Percentiles rank a stretch among this genome's conserved stretches.
Evolutionary conservation across 2,888 invertebrate genomes (phyloP).

Genomic region (Prionchulus punctatus): DNA sequence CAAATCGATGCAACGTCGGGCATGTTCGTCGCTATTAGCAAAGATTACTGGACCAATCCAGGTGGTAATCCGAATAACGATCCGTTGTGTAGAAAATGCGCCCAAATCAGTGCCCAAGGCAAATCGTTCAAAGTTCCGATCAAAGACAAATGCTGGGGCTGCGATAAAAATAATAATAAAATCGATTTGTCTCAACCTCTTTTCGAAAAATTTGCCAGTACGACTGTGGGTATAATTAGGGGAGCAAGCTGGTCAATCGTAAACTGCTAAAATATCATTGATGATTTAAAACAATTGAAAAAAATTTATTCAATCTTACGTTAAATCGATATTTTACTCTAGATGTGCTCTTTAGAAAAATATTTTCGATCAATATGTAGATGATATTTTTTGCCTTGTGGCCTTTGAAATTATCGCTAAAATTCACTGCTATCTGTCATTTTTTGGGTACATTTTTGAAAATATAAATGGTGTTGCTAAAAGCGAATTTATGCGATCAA

Average conservation of each 20-base stretch:
- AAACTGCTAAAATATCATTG: background rate
- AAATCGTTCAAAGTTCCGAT: constrained; percentile 12
- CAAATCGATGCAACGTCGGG: background rate
- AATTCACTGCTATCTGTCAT: too few species aligned
- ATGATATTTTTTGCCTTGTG: too few species aligned
- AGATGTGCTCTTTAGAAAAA: too few species aligned
- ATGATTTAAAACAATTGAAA: too few species aligned
- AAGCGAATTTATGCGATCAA: too few species aligned
- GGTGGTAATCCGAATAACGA: constrained; percentile 3
- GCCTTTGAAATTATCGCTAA: too few species aligned
- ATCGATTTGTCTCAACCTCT: constrained; percentile 10
- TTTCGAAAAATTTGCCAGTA: background rate
- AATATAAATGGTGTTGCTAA: too few species aligned
- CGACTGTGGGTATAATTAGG: background rate
- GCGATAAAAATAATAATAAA: constrained; percentile 5
- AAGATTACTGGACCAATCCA: background rate
- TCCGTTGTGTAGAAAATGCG: background rate
- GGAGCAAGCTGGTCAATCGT: background rate
- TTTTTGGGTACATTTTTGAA: too few species aligned
- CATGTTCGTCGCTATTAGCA: background rate
- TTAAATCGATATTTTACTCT: too few species aligned
- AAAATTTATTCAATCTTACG: too few species aligned
- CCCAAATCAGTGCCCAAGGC: background rate
- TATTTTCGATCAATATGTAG: too few species aligned
- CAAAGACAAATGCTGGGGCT: constrained; percentile 13